phyloP scores from a whole-genome alignment of 2,113 vertebrate species.

The Rhinoptilus africanus region DNA sequence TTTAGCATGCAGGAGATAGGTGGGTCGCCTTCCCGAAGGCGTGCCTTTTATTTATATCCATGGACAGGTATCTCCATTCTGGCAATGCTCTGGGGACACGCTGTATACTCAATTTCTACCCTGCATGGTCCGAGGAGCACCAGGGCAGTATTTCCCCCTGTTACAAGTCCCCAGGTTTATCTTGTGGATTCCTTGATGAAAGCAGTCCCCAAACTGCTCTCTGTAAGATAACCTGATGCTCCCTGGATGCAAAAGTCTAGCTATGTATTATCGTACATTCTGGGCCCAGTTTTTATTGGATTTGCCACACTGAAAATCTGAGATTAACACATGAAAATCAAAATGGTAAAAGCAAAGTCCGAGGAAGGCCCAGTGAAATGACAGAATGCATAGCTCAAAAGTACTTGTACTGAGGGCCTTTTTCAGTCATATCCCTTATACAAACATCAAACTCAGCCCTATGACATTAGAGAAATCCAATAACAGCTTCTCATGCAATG shows the following conservation, averaged over 20 bases:
- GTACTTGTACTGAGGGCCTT: not conserved
- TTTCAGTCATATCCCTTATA: not conserved
- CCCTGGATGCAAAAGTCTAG: not conserved
- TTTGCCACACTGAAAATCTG: not conserved
- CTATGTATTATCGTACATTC: fast-evolving
- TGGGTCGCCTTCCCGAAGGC: not conserved
- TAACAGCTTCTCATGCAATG: conserved; percentile 10
- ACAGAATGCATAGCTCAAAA: not conserved
- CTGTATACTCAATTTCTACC: not conserved
- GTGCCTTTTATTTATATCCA: not conserved
- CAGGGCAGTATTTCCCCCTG: not conserved
- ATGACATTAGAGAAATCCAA: not conserved
- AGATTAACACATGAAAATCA: not conserved
- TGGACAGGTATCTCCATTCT: not conserved
- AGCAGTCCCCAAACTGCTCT: not conserved
- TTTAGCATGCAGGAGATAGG: not conserved
- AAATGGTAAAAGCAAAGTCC: not conserved
- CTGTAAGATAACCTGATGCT: not conserved
- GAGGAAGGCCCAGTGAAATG: not conserved
- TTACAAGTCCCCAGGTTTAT: not conserved
- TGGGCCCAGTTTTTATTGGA: not conserved
- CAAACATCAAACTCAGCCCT: not conserved
- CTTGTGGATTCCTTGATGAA: not conserved
- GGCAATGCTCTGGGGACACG: not conserved
- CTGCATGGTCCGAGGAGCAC: not conserved